Evolutionary conservation across 2,113 vertebrate genomes (phyloP).

Genomic region (Burhinus oedicnemus): DNA sequence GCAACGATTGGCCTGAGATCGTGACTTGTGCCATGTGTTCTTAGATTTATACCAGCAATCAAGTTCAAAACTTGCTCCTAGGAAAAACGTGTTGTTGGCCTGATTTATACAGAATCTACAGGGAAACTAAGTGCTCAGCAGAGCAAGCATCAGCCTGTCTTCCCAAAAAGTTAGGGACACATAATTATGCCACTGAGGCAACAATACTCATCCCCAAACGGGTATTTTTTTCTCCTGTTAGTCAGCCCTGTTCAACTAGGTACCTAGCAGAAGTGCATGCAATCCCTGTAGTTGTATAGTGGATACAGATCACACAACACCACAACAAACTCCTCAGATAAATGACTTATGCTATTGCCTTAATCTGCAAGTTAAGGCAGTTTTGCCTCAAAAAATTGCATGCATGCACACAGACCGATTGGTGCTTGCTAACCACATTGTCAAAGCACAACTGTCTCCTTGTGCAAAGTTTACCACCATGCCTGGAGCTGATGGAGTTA

Average conservation of each 20-base stretch:
- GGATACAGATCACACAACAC: neutral
- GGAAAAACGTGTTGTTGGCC: neutral
- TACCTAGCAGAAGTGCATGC: accelerated
- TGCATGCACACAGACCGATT: accelerated
- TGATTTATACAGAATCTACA: neutral
- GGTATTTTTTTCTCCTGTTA: neutral
- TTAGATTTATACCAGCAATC: conserved; percentile 1
- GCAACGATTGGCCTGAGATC: neutral
- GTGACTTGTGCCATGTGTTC: neutral
- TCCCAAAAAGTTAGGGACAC: neutral
- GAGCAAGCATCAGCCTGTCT: neutral
- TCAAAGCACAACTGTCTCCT: neutral
- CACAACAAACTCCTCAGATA: neutral
- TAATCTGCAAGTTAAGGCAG: neutral
- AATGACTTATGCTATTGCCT: accelerated
- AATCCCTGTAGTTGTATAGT: accelerated
- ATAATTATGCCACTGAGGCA: neutral
- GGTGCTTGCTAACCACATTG: neutral
- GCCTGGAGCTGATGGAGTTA: conserved; percentile 73
- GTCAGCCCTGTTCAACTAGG: too few relatives aligned
- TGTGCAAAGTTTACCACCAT: neutral
- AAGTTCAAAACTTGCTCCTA: neutral
- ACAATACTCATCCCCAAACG: neutral
- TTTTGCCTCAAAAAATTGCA: neutral
- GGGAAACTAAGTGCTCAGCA: neutral